A percentile compares a stretch with the other conserved stretches of the same genome.
Evolutionary conservation across 2,113 vertebrate species (phyloP).

Genomic region (Protomyctophum bolini): DNA sequence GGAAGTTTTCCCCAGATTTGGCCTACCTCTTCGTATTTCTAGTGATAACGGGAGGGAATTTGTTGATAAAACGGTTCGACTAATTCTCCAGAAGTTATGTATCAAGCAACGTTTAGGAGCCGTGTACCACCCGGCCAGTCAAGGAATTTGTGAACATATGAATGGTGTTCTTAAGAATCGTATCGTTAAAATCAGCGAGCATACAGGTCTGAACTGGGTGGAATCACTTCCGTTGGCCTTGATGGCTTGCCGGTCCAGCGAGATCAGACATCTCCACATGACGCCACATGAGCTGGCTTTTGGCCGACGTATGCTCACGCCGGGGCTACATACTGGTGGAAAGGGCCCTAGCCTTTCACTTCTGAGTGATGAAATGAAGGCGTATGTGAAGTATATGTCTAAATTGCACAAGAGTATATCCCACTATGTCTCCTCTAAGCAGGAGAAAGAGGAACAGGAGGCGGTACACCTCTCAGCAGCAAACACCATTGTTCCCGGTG

Average conservation of each 20-base stretch:
- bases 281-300: too few species aligned
- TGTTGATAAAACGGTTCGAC: background rate
- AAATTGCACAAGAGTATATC: too few species aligned
- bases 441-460: background rate
- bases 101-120: background rate
- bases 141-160: slow-evolving; percentile 10
- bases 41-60: too few species aligned
- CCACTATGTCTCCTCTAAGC: too few species aligned
- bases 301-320: too few species aligned
- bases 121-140: slow-evolving; percentile 12
- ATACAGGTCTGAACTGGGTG: background rate
- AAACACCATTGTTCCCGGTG: background rate
- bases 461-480: background rate
- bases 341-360: too few species aligned
- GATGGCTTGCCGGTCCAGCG: background rate
- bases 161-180: slow-evolving; percentile 4
- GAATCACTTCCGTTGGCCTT: background rate
- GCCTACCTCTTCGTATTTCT: too few species aligned
- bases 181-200: background rate
- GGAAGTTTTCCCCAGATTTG: too few species aligned
- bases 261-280: background rate
- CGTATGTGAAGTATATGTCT: too few species aligned
- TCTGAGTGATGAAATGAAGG: too few species aligned
- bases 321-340: too few species aligned
- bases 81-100: background rate